A percentile compares a stretch with the other conserved stretches of the same genome.
Conservation (phyloP, 2,888 invertebrate species). For the Acronicta leporina region DNA sequence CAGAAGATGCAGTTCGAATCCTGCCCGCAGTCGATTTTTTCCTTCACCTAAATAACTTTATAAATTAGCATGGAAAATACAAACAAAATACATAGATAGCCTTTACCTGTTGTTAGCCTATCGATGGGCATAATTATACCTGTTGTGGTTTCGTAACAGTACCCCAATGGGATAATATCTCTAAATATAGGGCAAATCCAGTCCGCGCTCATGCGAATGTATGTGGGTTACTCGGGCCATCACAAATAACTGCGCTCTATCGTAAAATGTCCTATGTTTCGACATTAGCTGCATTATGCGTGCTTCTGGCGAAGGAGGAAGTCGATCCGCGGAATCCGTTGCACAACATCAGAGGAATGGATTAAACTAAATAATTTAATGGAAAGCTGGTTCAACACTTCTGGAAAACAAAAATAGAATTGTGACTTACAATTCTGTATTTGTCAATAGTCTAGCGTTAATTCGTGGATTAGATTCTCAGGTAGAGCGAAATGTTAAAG, state of each 20-base stretch:
- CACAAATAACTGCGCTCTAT: constrained; percentile 71
- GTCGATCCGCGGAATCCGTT: constrained; percentile 40
- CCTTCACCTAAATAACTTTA: too few relatives aligned
- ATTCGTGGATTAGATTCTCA: too few relatives aligned
- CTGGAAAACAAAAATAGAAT: constrained; percentile 5
- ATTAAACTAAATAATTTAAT: constrained; percentile 22
- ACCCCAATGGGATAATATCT: constrained; percentile 67
- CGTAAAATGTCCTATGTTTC: constrained; percentile 75
- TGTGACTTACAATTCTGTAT: not conserved
- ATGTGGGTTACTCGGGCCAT: constrained; percentile 77
- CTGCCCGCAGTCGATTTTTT: too few relatives aligned
- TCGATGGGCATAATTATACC: constrained; percentile 35
- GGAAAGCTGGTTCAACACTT: constrained; percentile 8
- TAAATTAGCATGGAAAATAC: too few relatives aligned
- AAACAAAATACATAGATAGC: too few relatives aligned
- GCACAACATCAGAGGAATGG: constrained; percentile 32
- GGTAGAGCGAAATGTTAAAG: too few relatives aligned
- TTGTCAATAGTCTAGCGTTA: too few relatives aligned
- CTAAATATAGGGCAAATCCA: constrained; percentile 83
- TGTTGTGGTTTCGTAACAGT: constrained; percentile 71
- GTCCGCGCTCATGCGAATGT: constrained; percentile 77
- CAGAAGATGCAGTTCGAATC: too few relatives aligned
- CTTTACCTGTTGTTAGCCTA: constrained; percentile 30
- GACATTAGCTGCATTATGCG: constrained; percentile 65
- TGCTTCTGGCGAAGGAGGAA: constrained; percentile 47